Conservation (phyloP, 1,140 invertebrate genomes). For the Phenacoccus solenopsis region DNA sequence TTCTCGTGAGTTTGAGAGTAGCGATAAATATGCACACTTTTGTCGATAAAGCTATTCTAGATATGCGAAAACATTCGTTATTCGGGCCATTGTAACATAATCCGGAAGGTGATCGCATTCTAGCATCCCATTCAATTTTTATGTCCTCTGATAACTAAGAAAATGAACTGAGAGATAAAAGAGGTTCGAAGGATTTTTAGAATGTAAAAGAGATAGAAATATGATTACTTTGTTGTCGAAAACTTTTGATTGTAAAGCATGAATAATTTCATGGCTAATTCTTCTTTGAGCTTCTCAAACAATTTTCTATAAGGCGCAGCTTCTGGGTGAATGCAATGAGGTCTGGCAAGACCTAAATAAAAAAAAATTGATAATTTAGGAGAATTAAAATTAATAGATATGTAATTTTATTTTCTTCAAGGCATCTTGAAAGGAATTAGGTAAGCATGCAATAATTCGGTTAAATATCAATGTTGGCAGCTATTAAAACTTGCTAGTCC, state of each 20-base stretch:
- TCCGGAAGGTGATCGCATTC: slow-evolving; percentile 65
- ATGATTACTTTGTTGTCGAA: slow-evolving; percentile 47
- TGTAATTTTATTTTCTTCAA: no score
- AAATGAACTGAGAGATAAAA: slow-evolving; percentile 1
- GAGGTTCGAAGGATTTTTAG: not conserved
- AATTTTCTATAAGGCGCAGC: slow-evolving; percentile 50
- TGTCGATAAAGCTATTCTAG: slow-evolving; percentile 43
- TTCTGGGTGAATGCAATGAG: slow-evolving; percentile 42
- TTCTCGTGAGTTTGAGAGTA: slow-evolving; percentile 13
- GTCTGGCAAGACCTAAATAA: slow-evolving; percentile 23
- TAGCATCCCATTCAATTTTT: slow-evolving; percentile 60
- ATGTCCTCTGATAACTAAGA: slow-evolving; percentile 46
- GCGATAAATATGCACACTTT: slow-evolving; percentile 45
- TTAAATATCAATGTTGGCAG: no score
- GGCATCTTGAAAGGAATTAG: no score
- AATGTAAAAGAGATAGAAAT: not conserved
- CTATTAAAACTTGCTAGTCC: no score
- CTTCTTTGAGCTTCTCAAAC: slow-evolving; percentile 51
- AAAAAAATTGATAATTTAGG: no score
- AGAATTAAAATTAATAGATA: no score
- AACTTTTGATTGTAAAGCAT: slow-evolving; percentile 57
- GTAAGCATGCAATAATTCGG: no score
- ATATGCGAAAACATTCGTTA: slow-evolving; percentile 32
- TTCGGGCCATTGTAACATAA: slow-evolving; percentile 39
- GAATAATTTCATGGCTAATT: slow-evolving; percentile 51